Evolutionary conservation across 2,797 vertebrate species (phyloP), one percentile per base, ranked within the genome.

Genomic region (Argentina silus): DNA sequence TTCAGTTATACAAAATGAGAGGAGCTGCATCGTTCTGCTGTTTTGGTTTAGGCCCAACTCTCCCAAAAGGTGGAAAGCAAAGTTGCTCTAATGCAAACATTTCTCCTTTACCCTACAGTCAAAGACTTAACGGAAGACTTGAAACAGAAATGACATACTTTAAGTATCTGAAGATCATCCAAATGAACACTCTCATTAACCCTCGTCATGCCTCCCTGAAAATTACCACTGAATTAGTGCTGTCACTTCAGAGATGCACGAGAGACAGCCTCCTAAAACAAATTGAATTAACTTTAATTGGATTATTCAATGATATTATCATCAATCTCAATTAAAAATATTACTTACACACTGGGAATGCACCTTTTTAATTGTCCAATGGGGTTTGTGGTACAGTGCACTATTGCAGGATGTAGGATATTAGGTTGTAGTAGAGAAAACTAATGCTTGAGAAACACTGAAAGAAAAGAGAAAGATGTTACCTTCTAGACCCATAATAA

Each of bases 141-240:
- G 10, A 15, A 63, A 44, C 7, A 17, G 14, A 42, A 44, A n/a
- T 44, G 36, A 44, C 42, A 3, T 63, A 43, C 6, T 43, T 14
- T 44, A 14, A 44, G 36, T 36, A 45, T 63, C 15, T n/a, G 42
- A n/a, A 63, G 8, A 17, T 9, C 42, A 17, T 63, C 42, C 61
- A 45, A 57, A 63, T n/a, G 14, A 63, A 63, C 42, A 63, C 36
- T 61, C 5, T 63, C 10, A n/a, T n/a, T 63, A 63, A 15, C 17
- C 27, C 2, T 14, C 14, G 7, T 42, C 60, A 62, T 6, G 27
- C 10, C 21, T 15, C 42, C n/a, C 51, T 1, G 51, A 44, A 15
- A 59, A 63, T 63, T 63, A 45, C 27, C 61, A 63, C 61, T 63
- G 12, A 63, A 7, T 63, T 44, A 45, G n/a, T 15, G 36, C 36